Evolutionary conservation across 2,113 vertebrate genomes (phyloP).

Genomic region (Macquaria ambigua): DNA sequence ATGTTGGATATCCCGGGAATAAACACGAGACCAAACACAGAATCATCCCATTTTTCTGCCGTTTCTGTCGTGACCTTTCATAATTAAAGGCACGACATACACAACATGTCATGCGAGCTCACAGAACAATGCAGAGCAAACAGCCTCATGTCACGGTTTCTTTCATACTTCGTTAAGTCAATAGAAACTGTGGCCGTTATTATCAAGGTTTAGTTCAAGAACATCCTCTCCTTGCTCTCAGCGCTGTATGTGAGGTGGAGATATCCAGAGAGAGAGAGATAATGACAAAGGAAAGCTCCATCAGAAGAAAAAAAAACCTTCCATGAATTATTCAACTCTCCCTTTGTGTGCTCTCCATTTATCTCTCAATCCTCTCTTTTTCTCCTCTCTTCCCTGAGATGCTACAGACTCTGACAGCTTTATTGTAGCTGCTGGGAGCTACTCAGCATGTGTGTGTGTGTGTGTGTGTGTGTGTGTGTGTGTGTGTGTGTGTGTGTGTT

Average conservation of each 20-base stretch:
- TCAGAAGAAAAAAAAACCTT: conserved; percentile 51
- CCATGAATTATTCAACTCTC: conserved; percentile 83
- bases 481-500: conserved; percentile 21
- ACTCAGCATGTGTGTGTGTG: conserved; percentile 34
- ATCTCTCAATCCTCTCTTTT: conserved; percentile 70
- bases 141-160: neutral
- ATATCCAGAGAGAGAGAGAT: conserved; percentile 27
- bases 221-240: conserved; percentile 29
- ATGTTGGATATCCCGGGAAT: neutral
- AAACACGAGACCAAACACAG: neutral
- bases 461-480: conserved; percentile 23
- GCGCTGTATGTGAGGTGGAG: conserved; percentile 12
- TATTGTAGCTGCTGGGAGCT: conserved; percentile 74
- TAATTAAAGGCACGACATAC: neutral
- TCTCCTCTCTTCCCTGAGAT: conserved; percentile 43
- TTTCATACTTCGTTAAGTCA: neutral
- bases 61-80: neutral
- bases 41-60: neutral
- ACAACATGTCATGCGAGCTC: neutral
- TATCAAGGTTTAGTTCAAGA: conserved; percentile 55
- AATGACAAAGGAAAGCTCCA: conserved; percentile 60
- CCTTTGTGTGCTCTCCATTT: conserved; percentile 76
- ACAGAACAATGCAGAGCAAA: neutral
- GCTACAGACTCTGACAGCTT: conserved; percentile 74
- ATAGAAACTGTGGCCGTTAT: conserved; percentile 34